Conservation (phyloP, 1,140 invertebrate species). For the Teleogryllus occipitalis region DNA sequence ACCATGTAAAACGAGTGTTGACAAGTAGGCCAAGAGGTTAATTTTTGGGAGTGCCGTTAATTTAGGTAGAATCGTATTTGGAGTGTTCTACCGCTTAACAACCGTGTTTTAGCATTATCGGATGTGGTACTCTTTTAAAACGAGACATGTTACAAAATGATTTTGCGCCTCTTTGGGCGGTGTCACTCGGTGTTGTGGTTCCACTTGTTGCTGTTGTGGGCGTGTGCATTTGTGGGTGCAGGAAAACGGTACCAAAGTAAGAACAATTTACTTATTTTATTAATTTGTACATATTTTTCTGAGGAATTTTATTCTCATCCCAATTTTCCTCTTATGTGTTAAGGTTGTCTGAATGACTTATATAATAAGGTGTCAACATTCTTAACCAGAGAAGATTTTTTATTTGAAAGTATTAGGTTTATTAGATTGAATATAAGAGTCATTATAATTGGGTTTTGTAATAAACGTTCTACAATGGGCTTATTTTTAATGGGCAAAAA, state of each 20-base stretch:
- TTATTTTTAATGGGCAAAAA: no score
- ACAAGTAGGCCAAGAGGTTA: background rate
- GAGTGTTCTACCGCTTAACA: background rate
- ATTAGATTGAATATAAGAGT: no score
- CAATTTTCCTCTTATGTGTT: no score
- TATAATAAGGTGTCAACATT: no score
- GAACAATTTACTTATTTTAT: no score
- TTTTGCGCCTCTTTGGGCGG: background rate
- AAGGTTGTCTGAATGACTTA: no score
- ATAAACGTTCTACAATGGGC: no score
- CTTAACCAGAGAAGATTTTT: no score
- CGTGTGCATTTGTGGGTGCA: background rate
- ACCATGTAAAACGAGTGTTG: background rate
- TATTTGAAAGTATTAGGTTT: no score
- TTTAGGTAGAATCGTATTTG: background rate
- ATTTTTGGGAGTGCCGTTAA: background rate
- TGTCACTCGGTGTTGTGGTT: background rate
- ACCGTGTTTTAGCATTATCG: background rate
- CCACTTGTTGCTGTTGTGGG: background rate
- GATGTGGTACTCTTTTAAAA: background rate
- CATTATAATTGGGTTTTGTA: no score
- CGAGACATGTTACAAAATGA: background rate
- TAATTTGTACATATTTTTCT: no score
- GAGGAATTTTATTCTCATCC: no score
- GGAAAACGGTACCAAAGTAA: background rate